Conservation (phyloP, 2,797 vertebrate species). For the Platalea minor region DNA sequence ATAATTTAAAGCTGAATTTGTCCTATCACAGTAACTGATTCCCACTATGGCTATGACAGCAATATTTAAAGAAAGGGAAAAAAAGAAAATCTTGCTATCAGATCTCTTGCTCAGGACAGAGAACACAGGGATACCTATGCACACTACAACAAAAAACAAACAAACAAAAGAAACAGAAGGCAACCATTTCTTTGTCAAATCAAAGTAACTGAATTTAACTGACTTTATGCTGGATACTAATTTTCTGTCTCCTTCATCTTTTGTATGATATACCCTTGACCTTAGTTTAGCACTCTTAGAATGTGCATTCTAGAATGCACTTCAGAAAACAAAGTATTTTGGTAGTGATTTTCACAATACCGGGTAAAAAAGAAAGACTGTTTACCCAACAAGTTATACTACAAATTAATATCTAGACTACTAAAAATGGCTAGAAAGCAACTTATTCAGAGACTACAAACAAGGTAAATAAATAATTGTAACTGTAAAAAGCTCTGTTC, state of each 20-base stretch:
- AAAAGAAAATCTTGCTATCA: background rate
- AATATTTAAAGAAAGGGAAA: background rate
- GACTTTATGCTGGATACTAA: background rate
- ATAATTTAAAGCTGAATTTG: background rate
- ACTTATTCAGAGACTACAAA: background rate
- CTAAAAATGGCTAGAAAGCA: background rate
- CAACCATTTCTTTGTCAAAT: background rate
- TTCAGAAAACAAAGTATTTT: background rate
- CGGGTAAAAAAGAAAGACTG: too few relatives aligned
- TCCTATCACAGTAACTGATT: background rate
- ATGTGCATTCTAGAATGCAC: background rate
- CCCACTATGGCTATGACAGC: background rate
- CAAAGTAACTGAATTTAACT: background rate
- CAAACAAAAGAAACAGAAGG: background rate
- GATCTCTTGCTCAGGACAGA: background rate
- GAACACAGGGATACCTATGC: background rate
- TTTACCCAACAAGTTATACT: background rate
- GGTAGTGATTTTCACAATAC: background rate
- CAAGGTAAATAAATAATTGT: background rate
- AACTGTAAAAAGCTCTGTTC: background rate
- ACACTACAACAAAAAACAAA: background rate
- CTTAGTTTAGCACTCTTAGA: background rate
- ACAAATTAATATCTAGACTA: background rate
- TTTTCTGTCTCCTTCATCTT: background rate
- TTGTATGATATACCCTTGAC: background rate